A percentile compares a stretch with the other conserved stretches of the same genome.
These are phyloP conservation scores for Laspeyria flexula DNA, from an alignment of 2,888 invertebrate species.

Conservation along the genomic window DNA sequence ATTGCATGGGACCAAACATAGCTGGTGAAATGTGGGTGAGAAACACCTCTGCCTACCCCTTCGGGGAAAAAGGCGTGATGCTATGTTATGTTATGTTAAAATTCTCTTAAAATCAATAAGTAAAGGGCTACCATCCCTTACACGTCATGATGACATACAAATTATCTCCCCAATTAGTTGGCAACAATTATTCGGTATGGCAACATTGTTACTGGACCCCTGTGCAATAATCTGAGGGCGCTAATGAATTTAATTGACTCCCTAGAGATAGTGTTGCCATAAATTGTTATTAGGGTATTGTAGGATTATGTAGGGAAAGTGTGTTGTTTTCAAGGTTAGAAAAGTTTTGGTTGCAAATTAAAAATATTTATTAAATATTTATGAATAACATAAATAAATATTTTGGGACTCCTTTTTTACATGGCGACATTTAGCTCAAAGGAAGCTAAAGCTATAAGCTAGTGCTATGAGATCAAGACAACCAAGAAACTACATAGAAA, in stretches of 20 bases:
- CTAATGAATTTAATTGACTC: conserved; percentile 57
- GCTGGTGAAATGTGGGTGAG: too few relatives aligned
- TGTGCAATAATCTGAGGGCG: conserved; percentile 28
- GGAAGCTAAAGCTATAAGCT: too few relatives aligned
- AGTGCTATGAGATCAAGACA: too few relatives aligned
- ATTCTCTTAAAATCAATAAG: too few relatives aligned
- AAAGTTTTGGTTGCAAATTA: not conserved
- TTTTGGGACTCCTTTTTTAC: too few relatives aligned
- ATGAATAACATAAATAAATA: not conserved
- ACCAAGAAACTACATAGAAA: too few relatives aligned
- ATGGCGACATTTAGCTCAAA: too few relatives aligned
- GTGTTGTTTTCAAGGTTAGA: not conserved
- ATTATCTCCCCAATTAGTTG: conserved; percentile 31
- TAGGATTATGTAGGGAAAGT: not conserved
- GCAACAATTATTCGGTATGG: conserved; percentile 40
- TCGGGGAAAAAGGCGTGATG: too few relatives aligned
- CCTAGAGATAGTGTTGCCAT: conserved; percentile 42
- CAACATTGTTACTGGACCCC: conserved; percentile 44
- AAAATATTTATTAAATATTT: not conserved
- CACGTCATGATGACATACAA: conserved; percentile 6
- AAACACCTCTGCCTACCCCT: too few relatives aligned
- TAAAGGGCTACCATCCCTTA: too few relatives aligned
- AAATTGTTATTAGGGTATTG: conserved; percentile 38
- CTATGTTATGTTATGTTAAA: too few relatives aligned
- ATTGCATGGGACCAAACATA: too few relatives aligned